Evolutionary conservation across 2,888 invertebrate species (phyloP).

Genomic region (Euclidia mi): DNA sequence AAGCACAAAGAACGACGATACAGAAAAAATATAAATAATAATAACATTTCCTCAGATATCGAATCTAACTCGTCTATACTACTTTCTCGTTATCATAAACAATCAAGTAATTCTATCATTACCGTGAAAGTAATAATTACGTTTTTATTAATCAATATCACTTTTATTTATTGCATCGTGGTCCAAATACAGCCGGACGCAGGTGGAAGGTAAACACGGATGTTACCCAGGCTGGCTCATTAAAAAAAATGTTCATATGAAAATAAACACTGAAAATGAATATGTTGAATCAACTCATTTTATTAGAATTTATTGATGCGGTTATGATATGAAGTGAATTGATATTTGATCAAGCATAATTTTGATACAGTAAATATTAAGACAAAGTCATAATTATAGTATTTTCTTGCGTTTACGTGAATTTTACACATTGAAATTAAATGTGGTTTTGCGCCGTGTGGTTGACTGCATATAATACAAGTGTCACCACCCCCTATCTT

Average conservation of each 20-base stretch:
- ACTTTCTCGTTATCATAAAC: conserved; percentile 43
- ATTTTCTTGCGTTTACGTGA: no score
- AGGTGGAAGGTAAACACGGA: conserved; percentile 80
- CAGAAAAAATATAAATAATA: not conserved
- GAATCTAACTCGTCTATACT: conserved; percentile 35
- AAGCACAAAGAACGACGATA: not conserved
- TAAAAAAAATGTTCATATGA: conserved; percentile 66
- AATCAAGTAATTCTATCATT: conserved; percentile 57
- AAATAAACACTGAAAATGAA: conserved; percentile 72
- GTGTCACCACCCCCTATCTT: no score
- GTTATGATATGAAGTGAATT: conserved; percentile 15
- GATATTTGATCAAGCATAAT: no score
- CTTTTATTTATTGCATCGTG: conserved; percentile 73
- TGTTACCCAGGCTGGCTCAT: conserved; percentile 68
- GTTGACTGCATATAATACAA: no score
- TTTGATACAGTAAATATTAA: no score
- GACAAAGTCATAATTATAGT: no score
- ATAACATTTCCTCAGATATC: not conserved
- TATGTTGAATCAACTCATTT: conserved; percentile 38
- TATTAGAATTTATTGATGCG: not conserved
- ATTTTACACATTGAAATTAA: no score
- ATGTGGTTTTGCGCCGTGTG: no score
- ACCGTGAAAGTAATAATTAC: conserved; percentile 61
- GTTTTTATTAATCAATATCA: conserved; percentile 66
- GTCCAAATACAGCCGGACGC: conserved; percentile 84